Base-by-base conservation (phyloP, 1,140 invertebrate genomes). In the Goniozus legneri region DNA sequence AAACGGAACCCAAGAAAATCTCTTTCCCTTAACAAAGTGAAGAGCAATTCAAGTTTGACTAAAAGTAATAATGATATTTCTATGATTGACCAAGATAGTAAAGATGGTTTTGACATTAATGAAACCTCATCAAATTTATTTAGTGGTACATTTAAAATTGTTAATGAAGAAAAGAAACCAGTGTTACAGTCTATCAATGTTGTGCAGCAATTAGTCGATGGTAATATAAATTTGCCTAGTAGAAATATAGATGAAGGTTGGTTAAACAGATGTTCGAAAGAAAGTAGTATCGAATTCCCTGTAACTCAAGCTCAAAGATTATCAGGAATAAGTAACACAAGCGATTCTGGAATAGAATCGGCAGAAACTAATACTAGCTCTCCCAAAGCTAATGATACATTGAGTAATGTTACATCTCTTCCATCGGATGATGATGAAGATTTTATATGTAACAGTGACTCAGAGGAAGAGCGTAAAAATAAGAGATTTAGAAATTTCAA, bases 1-100 rank as follows among this genome's bases (percentile, higher is more conserved):
- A 84, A 88, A 61, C 74, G 87, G 47, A 89, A 90, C 76, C 87
- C 87, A 10, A 78, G 87, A 61, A 90, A 90, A 68, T 81, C 82
- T 0, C 49, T 82, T n/a, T 71, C 78, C 3, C 50, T 57, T 4
- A 67, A 58, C 20, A 70, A 58, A 52, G 43, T 54, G 24, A 64
- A 52, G 43, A 59, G 2, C 20, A 64, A 65, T 24, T 50, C 54
- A 15, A 32, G 3, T 13, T 38, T 27, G 14, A 6, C 24, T 10
- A 15, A 14, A 2, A n/a, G 0, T 40, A 21, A 7, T 3, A 37
- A 32, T 20, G 46, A 22, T 19, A 8, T 16, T 12, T 34, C 4
- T 1, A 33, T 44, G 22, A 0, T 3, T 8, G 37, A 45, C 3
- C 0, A 3, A 12, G 31, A 31, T 13, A 30, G 20, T 8, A 33